Evolutionary conservation across 1,140 invertebrate species (phyloP).

Genomic region (Drosophila sechellia): DNA sequence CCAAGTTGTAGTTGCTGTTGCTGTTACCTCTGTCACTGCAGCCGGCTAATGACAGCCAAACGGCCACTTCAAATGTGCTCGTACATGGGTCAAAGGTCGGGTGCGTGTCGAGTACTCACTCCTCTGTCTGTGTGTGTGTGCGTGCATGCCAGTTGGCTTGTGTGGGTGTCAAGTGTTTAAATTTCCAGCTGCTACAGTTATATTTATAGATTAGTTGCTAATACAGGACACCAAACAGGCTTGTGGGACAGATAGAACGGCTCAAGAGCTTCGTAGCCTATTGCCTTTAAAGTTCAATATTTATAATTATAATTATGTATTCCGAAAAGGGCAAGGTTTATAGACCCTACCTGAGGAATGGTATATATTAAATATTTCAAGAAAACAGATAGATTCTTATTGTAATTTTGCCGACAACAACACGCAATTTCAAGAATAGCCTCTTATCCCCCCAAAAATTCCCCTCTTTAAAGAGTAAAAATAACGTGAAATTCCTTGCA

Average conservation of each 20-base stretch:
- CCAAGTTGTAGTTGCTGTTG: slow-evolving; percentile 46
- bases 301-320: background rate
- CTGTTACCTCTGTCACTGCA: slow-evolving; percentile 35
- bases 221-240: background rate
- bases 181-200: slow-evolving; percentile 62
- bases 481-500: background rate
- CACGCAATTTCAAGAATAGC: background rate
- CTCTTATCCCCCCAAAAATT: no score
- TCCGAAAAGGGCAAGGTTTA: background rate
- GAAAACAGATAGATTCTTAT: no score
- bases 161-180: slow-evolving; percentile 60
- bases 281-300: background rate
- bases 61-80: slow-evolving; percentile 46
- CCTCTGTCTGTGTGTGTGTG: background rate
- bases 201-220: slow-evolving; percentile 28
- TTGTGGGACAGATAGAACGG: no score
- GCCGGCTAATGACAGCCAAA: slow-evolving; percentile 71
- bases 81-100: slow-evolving; percentile 29
- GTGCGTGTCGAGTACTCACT: slow-evolving; percentile 48
- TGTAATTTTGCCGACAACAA: no score
- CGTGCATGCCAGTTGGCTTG: slow-evolving; percentile 8
- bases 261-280: no score
- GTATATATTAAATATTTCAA: no score
- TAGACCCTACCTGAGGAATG: background rate
- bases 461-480: slow-evolving; percentile 8